These are phyloP conservation scores for Sinocyclocheilus anophthalmus DNA, from an alignment of 2,113 vertebrate species.

Conservation along the genomic window DNA sequence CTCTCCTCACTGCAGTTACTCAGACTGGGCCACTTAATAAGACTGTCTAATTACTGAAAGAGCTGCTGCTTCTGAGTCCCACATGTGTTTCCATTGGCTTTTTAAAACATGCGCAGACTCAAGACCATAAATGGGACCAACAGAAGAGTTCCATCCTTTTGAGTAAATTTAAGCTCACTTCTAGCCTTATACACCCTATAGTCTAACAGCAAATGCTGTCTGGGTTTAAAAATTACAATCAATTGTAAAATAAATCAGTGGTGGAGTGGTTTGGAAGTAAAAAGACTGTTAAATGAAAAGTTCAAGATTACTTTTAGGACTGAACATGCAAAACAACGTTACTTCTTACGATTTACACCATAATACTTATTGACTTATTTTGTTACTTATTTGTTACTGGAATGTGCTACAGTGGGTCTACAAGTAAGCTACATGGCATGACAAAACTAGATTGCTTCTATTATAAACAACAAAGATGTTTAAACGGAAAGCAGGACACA, in stretches of 20 bases:
- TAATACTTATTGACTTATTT: background rate
- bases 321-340: background rate
- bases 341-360: background rate
- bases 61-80: conserved; percentile 31
- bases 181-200: background rate
- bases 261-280: background rate
- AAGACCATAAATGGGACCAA: background rate
- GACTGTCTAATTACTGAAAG: conserved; percentile 33
- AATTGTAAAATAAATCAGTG: background rate
- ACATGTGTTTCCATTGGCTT: conserved; percentile 44
- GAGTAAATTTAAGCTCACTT: background rate
- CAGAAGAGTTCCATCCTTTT: background rate
- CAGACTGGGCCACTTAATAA: conserved; percentile 37
- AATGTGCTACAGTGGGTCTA: background rate
- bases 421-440: background rate
- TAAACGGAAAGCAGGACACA: background rate
- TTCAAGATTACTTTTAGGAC: background rate
- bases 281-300: background rate
- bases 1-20: background rate
- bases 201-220: background rate
- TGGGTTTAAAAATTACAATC: background rate
- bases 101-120: too few species aligned
- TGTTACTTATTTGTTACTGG: background rate
- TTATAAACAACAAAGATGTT: background rate
- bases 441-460: background rate